Conservation (phyloP, 2,797 vertebrate genomes). For the Falco cherrug region DNA sequence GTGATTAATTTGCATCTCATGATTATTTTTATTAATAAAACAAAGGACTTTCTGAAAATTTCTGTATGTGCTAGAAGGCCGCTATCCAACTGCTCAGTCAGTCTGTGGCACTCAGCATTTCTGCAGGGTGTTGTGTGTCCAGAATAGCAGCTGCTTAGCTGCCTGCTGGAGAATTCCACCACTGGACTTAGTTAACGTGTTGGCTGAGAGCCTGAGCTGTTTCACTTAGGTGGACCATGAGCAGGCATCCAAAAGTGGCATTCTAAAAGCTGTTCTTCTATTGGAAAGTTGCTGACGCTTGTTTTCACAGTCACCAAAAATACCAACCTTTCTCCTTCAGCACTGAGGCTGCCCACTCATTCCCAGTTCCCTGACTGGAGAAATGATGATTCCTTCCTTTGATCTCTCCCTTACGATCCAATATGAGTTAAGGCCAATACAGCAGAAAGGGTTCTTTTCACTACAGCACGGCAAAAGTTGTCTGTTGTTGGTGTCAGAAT, state of each 20-base stretch:
- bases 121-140: neutral
- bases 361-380: neutral
- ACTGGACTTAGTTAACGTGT: neutral
- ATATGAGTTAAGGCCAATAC: neutral
- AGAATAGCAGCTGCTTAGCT: neutral
- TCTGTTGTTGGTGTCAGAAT: neutral
- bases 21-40: neutral
- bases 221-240: neutral
- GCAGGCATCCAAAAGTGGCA: neutral
- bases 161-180: neutral
- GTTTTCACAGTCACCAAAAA: neutral
- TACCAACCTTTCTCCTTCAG: neutral
- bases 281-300: neutral
- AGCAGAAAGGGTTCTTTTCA: neutral
- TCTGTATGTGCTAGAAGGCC: neutral
- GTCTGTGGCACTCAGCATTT: neutral
- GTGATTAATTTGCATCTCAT: neutral
- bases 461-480: neutral
- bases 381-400: neutral
- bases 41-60: neutral
- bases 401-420: neutral
- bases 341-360: neutral
- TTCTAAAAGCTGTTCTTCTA: neutral
- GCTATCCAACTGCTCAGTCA: neutral
- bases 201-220: neutral